These are phyloP conservation scores for Hydropotes inermis DNA, from an alignment of 2,113 vertebrate genomes.

Conservation along the genomic window DNA sequence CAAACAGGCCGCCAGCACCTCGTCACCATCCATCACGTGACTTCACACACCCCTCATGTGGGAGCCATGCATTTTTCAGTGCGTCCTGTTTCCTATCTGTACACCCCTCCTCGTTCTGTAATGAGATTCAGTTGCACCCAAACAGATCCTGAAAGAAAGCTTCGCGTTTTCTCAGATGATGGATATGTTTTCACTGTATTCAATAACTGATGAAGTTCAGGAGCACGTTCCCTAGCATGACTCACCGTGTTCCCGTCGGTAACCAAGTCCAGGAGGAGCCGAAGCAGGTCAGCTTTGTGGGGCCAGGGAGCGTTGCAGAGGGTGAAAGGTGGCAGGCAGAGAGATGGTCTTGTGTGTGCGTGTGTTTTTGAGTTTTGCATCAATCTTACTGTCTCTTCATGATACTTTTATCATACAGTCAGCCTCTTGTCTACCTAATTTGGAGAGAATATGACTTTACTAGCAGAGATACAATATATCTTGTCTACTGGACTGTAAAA, in stretches of 20 bases:
- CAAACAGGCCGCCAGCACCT: conserved; percentile 22
- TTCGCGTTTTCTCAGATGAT: conserved; percentile 75
- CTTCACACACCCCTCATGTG: conserved; percentile 12
- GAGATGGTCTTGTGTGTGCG: conserved; percentile 33
- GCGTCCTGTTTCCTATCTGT: conserved; percentile 55
- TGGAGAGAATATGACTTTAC: conserved; percentile 92
- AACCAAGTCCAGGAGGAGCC: conserved; percentile 70
- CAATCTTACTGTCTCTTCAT: conserved; percentile 79
- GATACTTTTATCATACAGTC: conserved; percentile 79
- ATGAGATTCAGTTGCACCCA: conserved; percentile 53
- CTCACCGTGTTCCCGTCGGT: conserved; percentile 59
- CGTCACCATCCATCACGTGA: not conserved
- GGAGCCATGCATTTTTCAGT: conserved; percentile 2
- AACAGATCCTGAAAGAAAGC: conserved; percentile 78
- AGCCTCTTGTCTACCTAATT: conserved; percentile 83
- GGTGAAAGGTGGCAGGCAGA: conserved; percentile 43
- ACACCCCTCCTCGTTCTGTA: conserved; percentile 44
- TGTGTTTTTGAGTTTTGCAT: conserved; percentile 72
- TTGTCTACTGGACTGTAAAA: conserved; percentile 91
- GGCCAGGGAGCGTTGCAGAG: not conserved
- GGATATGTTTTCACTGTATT: conserved; percentile 77
- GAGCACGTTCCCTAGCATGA: conserved; percentile 66
- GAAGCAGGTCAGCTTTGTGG: conserved; percentile 64
- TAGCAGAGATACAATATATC: conserved; percentile 85
- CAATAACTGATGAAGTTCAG: conserved; percentile 51